Base-by-base conservation (phyloP, 2,113 vertebrate species). In the Stegostoma tigrinum region DNA sequence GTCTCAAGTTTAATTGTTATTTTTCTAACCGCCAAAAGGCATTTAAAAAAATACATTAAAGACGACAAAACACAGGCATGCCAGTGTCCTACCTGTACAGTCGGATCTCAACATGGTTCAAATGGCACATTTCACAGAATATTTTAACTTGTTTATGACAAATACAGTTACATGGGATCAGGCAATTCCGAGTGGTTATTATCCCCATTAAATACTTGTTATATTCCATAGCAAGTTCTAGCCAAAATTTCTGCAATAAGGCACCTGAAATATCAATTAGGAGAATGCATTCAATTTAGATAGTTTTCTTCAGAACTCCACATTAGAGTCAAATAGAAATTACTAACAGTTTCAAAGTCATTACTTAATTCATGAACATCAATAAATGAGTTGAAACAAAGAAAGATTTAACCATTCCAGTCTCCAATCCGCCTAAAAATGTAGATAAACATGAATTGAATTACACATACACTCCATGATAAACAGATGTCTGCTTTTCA, bases 151-250 rank as follows among this genome's bases (percentile, higher is more conserved):
- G 96, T 0, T 17, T 72, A 5, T 96, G 4, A 24, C 97, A 98
- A 5, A 0, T 34, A 91, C 97, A 98, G 64, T 0, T 61, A 27
- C 38, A 95, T 4, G 0, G 5, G 0, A 1, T 2, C 5, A 95
- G 12, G 1, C 0, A 10, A 4, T n/a, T 64, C 0, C 64, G 68
- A 48, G 7, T 4, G 0, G 75, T 0, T 72, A 6, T 70, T n/a
- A 96, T 95, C 4, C 96, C 96, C 45, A 27, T 0, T 96, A 97
- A 97, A 45, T 97, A 98, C 0, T 96, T 96, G 30, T 95, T 96
- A 30, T 98, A 98, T 23, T 96, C 96, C 5, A 45, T 1, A 19
- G 96, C 96, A 52, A 98, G 96, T 5, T 97, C 97, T 34, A 52
- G 95, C 14, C 96, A 96, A 64, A 98, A 98, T 48, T 96, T 95